Base-by-base conservation (phyloP, 2,888 invertebrate species). In the Drosophila paramelanica region DNA sequence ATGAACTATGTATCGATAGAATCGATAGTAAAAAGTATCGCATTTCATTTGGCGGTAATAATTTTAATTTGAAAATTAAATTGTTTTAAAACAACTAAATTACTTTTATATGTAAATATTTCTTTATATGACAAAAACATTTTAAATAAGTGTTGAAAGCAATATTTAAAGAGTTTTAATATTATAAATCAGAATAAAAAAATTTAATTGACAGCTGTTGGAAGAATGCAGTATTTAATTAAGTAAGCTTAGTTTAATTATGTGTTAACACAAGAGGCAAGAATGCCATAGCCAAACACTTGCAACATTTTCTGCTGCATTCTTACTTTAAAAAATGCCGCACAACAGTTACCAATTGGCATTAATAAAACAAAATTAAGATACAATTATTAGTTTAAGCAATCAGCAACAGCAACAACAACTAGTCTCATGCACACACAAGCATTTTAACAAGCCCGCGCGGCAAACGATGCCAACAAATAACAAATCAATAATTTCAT, bases 401-500 rank as follows among this genome's bases (percentile, higher is more conserved):
- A 79, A 79, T 76, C 80, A 67, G 58, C 53, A 59, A 45, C 50
- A 65, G 38, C 46, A 56, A 20, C 50, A 43, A 36, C 43, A 45
- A 20, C 23, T 43, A 47, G 59, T 59, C 41, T 43, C 62, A 62
- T 56, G 55, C 41, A 62, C 46, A 59, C 45, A 47, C 50, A 69
- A 77, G 76, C 83, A 76, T 83, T 80, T 80, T 83, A 83, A 80
- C 83, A 77, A 79, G 83, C 80, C 65, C 52, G 53, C 55, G 55
- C 67, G 55, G 68, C 76, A 73, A 69, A 56, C 73, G 51, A 59
- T 64, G 53, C 58, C 81, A 69, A 62, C 86, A 79, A 84, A 84
- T 81, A 81, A 81, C 85, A 81, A 85, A 81, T 81, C 82, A 81
- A 81, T 81, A 85, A 81, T 81, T 85, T 85, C 76, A 76, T 85